A percentile compares a stretch with the other conserved stretches of the same genome.
Conservation (phyloP, 2,888 invertebrate genomes). For the Zaprionus lineosus region DNA sequence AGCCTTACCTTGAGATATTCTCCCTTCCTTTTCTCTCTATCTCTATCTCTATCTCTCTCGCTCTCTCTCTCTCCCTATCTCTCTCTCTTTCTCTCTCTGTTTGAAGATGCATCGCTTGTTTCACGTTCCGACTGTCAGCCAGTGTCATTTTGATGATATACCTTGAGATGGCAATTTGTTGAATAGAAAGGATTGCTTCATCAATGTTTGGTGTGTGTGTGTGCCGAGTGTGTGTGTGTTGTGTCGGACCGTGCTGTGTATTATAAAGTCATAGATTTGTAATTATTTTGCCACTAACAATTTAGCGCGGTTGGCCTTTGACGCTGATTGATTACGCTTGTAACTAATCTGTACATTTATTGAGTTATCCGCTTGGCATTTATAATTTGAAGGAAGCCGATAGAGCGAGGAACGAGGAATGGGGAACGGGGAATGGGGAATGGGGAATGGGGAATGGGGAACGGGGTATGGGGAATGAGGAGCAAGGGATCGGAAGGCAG, state of each 20-base stretch:
- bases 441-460: too few relatives aligned
- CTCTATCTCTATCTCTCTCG: too few relatives aligned
- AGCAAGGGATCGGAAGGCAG: neutral
- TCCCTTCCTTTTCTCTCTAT: too few relatives aligned
- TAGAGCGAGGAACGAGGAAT: neutral
- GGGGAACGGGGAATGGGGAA: neutral
- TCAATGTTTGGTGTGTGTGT: neutral
- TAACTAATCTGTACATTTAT: slow-evolving; percentile 77
- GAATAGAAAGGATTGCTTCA: slow-evolving; percentile 55
- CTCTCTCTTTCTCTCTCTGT: too few relatives aligned
- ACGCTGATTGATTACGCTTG: slow-evolving; percentile 74
- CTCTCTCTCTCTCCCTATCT: too few relatives aligned
- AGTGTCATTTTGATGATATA: slow-evolving; percentile 28
- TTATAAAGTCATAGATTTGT: slow-evolving; percentile 55
- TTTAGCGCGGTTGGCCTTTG: slow-evolving; percentile 63
- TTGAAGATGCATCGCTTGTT: neutral
- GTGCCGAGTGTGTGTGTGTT: slow-evolving; percentile 16
- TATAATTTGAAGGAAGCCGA: slow-evolving; percentile 46
- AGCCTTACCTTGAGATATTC: too few relatives aligned
- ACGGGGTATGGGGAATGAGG: neutral
- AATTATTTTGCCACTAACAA: slow-evolving; percentile 62
- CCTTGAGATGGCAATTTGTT: slow-evolving; percentile 31
- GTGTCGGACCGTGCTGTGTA: slow-evolving; percentile 13
- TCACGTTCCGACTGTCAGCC: slow-evolving; percentile 10
- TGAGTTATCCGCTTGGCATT: slow-evolving; percentile 76